Percentiles rank a stretch among this genome's conserved stretches.
phyloP scores from a whole-genome alignment of 2,113 vertebrate genomes.

The Taxidea taxus region DNA sequence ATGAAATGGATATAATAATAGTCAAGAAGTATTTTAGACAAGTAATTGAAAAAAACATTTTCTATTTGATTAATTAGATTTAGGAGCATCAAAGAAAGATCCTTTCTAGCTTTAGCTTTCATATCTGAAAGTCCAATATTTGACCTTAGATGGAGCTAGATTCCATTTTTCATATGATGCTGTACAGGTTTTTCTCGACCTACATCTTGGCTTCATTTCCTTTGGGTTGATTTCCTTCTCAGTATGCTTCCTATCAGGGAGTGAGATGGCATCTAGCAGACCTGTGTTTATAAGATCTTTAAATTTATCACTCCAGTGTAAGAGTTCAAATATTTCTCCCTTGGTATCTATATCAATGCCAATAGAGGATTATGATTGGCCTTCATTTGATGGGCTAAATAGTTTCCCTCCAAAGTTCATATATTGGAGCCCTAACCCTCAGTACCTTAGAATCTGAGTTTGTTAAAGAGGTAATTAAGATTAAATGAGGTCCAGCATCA shows the following conservation, averaged over 20 bases:
- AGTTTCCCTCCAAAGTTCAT: not conserved
- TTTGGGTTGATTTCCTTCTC: not conserved
- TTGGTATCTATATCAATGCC: not conserved
- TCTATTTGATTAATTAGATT: not conserved
- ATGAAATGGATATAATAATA: not conserved
- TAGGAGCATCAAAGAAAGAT: not conserved
- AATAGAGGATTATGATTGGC: not conserved
- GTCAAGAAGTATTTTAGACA: not conserved
- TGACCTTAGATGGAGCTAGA: not conserved
- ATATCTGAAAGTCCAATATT: not conserved
- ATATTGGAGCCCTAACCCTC: not conserved
- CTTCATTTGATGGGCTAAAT: not conserved
- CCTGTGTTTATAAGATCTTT: not conserved
- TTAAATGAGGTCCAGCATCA: not conserved
- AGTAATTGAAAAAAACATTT: not conserved
- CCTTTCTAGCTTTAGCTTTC: not conserved
- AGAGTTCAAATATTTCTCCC: not conserved
- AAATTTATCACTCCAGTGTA: not conserved
- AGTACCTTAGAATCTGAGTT: not conserved
- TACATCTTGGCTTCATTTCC: not conserved
- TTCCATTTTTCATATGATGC: not conserved
- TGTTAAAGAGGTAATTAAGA: not conserved
- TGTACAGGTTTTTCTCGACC: not conserved
- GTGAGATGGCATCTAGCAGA: not conserved
- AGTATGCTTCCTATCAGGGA: not conserved